Base-by-base conservation (phyloP, 2,797 vertebrate genomes). In the Taeniopygia guttata region DNA sequence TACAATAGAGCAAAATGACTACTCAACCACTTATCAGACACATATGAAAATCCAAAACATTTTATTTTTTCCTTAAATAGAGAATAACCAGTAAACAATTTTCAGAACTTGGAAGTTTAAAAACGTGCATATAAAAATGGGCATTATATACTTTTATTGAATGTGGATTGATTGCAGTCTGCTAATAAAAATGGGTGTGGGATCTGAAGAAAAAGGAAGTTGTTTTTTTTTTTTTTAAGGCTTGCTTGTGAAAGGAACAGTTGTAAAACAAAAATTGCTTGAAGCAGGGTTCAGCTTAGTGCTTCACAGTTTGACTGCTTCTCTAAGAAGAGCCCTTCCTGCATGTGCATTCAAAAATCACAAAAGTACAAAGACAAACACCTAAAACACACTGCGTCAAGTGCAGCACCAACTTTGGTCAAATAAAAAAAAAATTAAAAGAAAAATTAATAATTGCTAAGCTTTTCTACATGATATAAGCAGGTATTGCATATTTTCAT, bases 401-500 rank as follows among this genome's bases (percentile, higher is more conserved):
- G 98, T 98, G 98, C 98, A 98, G 98, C 97, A 98, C 98, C 96
- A 97, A 99, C 98, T 99, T 99, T 99, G 98, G 98, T 98, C 97
- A 98, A 98, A 98, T 98, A 96, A 97, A 98, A 97, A 97, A 97
- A 96, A 96, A 97, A 94, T 58, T 26, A 96, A 97, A 98, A 97
- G 97, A 97, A 97, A 98, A 98, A 97, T 91, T 96, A 97, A 97
- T 96, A 96, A 97, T 97, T 72, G 97, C 98, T 98, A 98, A 98
- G 98, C 98, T 98, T 97, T 97, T 98, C 97, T 98, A 98, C 97
- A 98, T 98, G 98, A 99, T 98, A 98, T 98, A 99, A 99, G 98
- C 98, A 98, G 98, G 98, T 98, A 98, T 99, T 99, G 99, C 99
- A 99, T 99, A 99, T 99, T 98, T 98, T 98, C 98, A 98, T 98